phyloP scores from a whole-genome alignment of 1,140 invertebrate species.

The Laupala kohalensis region DNA sequence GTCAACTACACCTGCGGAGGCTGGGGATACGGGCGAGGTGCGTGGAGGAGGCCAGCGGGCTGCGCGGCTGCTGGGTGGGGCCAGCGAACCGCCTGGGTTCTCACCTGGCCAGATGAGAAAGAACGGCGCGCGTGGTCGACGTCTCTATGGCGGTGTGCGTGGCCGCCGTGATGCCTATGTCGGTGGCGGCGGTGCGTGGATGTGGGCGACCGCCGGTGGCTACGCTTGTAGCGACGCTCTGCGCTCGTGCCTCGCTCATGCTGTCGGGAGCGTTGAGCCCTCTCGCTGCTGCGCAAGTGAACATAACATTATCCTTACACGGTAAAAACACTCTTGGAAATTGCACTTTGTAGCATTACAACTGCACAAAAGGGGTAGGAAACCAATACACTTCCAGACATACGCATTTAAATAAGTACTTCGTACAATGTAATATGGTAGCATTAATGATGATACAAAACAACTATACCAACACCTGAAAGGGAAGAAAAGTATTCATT shows the following conservation, averaged over 20 bases:
- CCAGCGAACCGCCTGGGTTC: constrained; percentile 13
- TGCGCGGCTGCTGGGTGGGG: background rate
- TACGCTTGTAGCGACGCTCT: constrained; percentile 46
- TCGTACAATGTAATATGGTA: too few relatives aligned
- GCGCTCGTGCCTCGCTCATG: constrained; percentile 44
- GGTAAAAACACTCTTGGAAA: too few relatives aligned
- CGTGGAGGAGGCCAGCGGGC: background rate
- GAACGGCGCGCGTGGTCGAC: constrained; percentile 15
- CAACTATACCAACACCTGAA: too few relatives aligned
- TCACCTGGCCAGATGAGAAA: constrained; percentile 22
- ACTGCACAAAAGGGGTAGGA: too few relatives aligned
- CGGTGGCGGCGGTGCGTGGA: constrained; percentile 31
- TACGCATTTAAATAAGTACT: too few relatives aligned
- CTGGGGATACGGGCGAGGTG: background rate
- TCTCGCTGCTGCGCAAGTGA: constrained; percentile 40
- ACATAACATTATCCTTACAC: too few relatives aligned
- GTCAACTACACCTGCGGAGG: background rate
- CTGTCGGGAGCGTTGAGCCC: constrained; percentile 40
- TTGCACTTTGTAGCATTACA: too few relatives aligned
- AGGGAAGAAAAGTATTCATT: too few relatives aligned
- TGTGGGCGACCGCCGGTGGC: constrained; percentile 42
- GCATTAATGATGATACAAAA: too few relatives aligned
- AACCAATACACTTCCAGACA: too few relatives aligned
- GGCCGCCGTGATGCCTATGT: constrained; percentile 25
- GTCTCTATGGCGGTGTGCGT: constrained; percentile 11